phyloP scores from a whole-genome alignment of 2,797 vertebrate species.

The Gephyroberyx darwinii region DNA sequence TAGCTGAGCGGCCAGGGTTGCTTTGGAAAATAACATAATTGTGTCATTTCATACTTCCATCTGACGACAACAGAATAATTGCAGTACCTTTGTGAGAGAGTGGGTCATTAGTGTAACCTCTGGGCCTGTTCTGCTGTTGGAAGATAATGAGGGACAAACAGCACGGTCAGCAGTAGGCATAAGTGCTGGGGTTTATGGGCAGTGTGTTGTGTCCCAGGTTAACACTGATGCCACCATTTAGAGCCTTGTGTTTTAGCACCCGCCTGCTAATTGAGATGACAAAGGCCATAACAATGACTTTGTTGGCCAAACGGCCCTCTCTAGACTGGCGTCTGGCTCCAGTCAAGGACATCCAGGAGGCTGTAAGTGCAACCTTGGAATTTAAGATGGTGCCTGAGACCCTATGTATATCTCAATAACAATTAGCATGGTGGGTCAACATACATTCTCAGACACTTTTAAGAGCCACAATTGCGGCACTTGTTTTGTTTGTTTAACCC shows the following conservation, averaged over 20 bases:
- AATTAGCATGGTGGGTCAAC: conserved; percentile 59
- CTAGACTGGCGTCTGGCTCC: conserved; percentile 79
- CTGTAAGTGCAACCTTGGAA: conserved; percentile 79
- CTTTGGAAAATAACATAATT: conserved; percentile 28
- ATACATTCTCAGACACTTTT: conserved; percentile 65
- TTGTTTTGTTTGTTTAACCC: conserved; percentile 73
- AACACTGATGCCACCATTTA: conserved; percentile 78
- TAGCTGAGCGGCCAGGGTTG: not conserved
- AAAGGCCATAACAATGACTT: conserved; percentile 84
- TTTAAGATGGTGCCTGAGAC: conserved; percentile 75
- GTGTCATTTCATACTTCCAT: conserved; percentile 59
- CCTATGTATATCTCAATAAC: conserved; percentile 61
- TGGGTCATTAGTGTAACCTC: conserved; percentile 74
- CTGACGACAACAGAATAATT: conserved; percentile 41
- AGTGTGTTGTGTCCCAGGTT: conserved; percentile 77
- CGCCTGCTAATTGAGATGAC: conserved; percentile 85
- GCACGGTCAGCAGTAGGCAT: conserved; percentile 77
- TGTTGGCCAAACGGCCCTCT: conserved; percentile 77
- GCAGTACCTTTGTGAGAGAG: conserved; percentile 67
- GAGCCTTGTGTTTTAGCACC: conserved; percentile 86
- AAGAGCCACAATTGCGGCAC: conserved; percentile 60
- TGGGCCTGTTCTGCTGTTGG: conserved; percentile 69
- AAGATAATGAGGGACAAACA: conserved; percentile 77
- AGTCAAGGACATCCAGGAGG: conserved; percentile 79
- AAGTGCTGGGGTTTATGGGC: conserved; percentile 78